Percentiles rank a stretch among this genome's conserved stretches.
These are phyloP conservation scores for Ovibos moschatus DNA, from an alignment of 2,113 vertebrate genomes.

Conservation along the genomic window DNA sequence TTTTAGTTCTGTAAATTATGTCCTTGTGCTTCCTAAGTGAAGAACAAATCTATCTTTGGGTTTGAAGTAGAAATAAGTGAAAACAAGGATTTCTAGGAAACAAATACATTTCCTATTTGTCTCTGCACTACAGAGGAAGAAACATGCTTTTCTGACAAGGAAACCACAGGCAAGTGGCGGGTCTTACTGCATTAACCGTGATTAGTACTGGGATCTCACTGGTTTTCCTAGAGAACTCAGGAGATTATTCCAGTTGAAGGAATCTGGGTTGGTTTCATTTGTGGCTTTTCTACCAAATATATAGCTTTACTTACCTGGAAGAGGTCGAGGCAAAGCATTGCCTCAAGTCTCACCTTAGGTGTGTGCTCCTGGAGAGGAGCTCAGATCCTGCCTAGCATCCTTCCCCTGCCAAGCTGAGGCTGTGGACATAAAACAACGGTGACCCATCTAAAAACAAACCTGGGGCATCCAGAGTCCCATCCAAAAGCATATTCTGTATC, in stretches of 20 bases:
- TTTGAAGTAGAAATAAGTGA: neutral
- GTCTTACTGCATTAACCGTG: fast-evolving
- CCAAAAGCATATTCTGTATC: conserved; percentile 52
- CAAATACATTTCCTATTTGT: fast-evolving
- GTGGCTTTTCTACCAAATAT: neutral
- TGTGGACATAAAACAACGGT: conserved; percentile 11
- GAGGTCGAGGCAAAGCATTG: neutral
- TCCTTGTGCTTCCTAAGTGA: neutral
- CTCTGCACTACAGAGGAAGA: neutral
- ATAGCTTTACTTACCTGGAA: neutral
- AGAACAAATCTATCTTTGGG: neutral
- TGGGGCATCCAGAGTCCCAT: conserved; percentile 44
- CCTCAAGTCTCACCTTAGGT: neutral
- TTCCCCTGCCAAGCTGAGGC: neutral
- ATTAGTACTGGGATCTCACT: neutral
- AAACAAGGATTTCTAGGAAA: neutral
- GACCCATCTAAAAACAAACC: conserved; percentile 53
- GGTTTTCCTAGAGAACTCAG: neutral
- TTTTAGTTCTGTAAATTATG: neutral
- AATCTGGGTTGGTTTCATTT: neutral
- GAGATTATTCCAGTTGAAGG: neutral
- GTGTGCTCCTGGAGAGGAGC: neutral
- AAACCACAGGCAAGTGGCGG: neutral
- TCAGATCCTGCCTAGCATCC: neutral
- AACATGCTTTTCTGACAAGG: neutral